Evolutionary conservation across 2,113 vertebrate species (phyloP).

Genomic region (Microcebus jonahi): DNA sequence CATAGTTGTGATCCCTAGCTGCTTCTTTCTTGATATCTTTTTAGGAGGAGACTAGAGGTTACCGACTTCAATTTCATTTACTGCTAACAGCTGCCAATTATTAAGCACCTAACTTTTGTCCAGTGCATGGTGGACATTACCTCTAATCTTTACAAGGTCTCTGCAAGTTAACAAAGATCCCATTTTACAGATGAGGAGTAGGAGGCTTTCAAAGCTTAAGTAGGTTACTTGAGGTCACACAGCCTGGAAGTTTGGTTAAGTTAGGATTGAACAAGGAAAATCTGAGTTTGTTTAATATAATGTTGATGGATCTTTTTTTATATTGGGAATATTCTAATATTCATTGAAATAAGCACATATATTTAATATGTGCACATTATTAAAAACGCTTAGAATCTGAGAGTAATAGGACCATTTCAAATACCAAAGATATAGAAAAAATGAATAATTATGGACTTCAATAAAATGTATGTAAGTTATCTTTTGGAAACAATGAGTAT

Average conservation of each 20-base stretch:
- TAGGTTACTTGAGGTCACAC: not conserved
- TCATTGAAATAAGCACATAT: not conserved
- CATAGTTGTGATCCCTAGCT: not conserved
- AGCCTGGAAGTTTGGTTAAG: not conserved
- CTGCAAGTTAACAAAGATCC: not conserved
- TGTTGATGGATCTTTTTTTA: not conserved
- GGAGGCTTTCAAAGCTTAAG: not conserved
- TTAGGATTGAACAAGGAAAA: not conserved
- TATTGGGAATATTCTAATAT: not conserved
- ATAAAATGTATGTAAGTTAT: not conserved
- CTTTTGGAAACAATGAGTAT: not conserved
- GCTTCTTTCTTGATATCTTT: not conserved
- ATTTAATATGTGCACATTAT: not conserved
- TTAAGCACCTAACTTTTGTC: not conserved
- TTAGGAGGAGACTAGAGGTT: not conserved
- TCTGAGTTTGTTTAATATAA: not conserved
- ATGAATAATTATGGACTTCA: not conserved
- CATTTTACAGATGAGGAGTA: not conserved
- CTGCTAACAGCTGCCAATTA: not conserved
- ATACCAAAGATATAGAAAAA: not conserved
- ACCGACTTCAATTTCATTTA: not conserved
- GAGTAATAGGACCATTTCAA: not conserved
- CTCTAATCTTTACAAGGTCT: not conserved
- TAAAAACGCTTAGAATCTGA: not conserved
- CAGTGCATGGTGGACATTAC: not conserved